Conservation (phyloP, 1,140 invertebrate genomes). For the Drosophila funebris region DNA sequence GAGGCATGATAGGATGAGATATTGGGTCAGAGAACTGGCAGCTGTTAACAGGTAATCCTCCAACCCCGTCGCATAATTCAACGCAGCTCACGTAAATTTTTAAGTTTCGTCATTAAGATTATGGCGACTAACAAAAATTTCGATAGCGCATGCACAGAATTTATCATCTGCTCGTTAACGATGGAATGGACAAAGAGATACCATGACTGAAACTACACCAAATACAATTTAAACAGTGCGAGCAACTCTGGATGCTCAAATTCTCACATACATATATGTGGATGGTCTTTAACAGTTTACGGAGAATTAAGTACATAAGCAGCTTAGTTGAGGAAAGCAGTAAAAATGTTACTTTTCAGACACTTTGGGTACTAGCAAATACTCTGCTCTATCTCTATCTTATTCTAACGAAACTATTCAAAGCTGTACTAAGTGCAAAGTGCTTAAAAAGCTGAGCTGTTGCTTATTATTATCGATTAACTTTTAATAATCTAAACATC, state of each 20-base stretch:
- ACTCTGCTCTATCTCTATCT: neutral
- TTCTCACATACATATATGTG: neutral
- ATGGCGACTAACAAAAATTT: constrained; percentile 78
- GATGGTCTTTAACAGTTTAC: constrained; percentile 4
- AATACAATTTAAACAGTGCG: constrained; percentile 4
- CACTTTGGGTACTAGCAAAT: neutral
- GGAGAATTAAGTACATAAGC: constrained; percentile 11
- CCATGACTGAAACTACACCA: neutral
- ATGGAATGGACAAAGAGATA: constrained; percentile 38
- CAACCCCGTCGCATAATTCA: constrained; percentile 54
- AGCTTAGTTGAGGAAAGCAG: constrained; percentile 1
- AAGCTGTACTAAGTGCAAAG: neutral
- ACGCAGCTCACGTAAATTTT: constrained; percentile 80
- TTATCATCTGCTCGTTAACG: constrained; percentile 64
- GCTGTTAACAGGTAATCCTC: constrained; percentile 70
- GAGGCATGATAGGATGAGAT: neutral
- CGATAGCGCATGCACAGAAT: constrained; percentile 71
- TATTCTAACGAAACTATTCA: neutral
- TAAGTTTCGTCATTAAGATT: constrained; percentile 82
- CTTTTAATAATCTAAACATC: neutral
- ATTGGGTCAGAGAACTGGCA: constrained; percentile 15
- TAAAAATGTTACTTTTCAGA: constrained; percentile 15
- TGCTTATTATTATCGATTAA: neutral
- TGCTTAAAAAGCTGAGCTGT: neutral
- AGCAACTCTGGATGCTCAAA: neutral